Percentiles rank a stretch among this genome's conserved stretches.
These are phyloP conservation scores for Orycteropus afer DNA, from an alignment of 2,113 vertebrate genomes.

Conservation along the genomic window DNA sequence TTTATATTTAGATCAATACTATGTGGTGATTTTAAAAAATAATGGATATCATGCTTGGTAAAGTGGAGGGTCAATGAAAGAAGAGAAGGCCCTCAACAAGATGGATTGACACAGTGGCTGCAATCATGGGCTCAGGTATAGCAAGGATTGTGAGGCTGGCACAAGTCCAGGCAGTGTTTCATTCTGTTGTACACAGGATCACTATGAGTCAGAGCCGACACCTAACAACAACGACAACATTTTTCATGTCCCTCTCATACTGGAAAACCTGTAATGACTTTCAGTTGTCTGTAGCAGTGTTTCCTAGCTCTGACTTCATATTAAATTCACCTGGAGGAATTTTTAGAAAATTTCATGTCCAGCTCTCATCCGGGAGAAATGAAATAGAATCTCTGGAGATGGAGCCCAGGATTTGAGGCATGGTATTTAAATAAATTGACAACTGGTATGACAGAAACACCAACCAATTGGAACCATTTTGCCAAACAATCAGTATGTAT, in stretches of 20 bases:
- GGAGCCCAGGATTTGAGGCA: accelerated
- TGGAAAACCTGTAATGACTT: background rate
- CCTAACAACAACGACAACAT: no score
- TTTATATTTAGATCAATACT: no score
- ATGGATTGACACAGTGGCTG: no score
- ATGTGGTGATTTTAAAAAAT: no score
- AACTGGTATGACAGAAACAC: background rate
- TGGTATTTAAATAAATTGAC: background rate
- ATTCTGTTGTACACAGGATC: no score
- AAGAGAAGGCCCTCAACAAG: no score
- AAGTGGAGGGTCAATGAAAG: no score
- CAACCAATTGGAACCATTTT: conserved; percentile 21
- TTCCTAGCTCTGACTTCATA: background rate
- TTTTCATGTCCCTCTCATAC: background rate
- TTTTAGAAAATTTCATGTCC: background rate
- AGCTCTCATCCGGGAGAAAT: background rate
- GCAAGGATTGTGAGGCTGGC: no score
- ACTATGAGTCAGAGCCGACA: no score
- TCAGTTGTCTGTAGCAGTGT: background rate
- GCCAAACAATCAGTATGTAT: background rate
- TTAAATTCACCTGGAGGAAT: background rate
- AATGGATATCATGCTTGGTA: no score
- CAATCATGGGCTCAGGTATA: no score
- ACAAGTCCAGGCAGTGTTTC: no score
- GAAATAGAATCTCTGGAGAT: background rate